These are phyloP conservation scores for Notamacropus eugenii DNA, from an alignment of 2,797 vertebrate species.

Conservation along the genomic window DNA sequence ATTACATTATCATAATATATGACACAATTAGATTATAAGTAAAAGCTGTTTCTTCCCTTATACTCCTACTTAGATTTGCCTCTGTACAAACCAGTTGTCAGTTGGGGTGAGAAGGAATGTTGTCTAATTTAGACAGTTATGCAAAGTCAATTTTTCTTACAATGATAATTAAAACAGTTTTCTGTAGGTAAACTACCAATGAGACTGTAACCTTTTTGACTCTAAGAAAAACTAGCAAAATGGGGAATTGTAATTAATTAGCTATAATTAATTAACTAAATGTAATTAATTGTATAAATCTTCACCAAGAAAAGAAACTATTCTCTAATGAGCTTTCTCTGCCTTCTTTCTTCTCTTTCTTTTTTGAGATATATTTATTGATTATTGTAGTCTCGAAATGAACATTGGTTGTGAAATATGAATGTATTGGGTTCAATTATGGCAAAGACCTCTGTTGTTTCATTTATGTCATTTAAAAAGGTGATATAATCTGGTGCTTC, in stretches of 20 bases:
- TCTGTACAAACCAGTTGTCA: not conserved
- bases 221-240: not conserved
- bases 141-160: not conserved
- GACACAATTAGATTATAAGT: not conserved
- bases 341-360: not conserved
- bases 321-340: not conserved
- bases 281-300: not conserved
- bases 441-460: not conserved
- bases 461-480: not conserved
- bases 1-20: too few relatives aligned
- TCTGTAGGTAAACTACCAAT: not conserved
- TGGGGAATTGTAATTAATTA: not conserved
- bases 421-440: not conserved
- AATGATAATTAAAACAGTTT: not conserved
- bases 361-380: not conserved
- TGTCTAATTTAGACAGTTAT: not conserved
- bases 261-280: too few relatives aligned
- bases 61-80: not conserved
- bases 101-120: not conserved
- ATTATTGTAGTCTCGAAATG: not conserved
- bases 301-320: not conserved
- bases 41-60: not conserved
- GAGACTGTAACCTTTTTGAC: not conserved
- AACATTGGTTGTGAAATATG: not conserved
- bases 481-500: not conserved